These are phyloP conservation scores for Polydrusus pterygomalis DNA, from an alignment of 2,888 invertebrate genomes.

Conservation along the genomic window DNA sequence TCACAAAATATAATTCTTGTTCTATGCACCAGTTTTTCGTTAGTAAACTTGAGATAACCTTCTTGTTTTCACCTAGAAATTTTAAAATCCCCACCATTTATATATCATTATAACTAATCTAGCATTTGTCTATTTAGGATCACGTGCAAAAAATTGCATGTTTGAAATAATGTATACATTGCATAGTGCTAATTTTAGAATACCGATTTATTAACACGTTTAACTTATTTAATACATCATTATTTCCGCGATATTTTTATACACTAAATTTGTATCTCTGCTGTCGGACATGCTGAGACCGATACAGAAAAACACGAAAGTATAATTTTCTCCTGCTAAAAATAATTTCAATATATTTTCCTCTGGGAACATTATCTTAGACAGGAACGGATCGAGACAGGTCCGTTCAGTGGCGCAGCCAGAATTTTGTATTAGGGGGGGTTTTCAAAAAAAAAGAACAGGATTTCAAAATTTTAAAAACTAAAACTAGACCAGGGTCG, in stretches of 20 bases:
- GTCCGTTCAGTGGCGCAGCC: too few relatives aligned
- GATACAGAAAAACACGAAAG: neutral
- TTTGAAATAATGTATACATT: neutral
- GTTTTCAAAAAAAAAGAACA: too few relatives aligned
- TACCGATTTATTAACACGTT: neutral
- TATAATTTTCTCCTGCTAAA: conserved; percentile 8
- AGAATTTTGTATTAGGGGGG: too few relatives aligned
- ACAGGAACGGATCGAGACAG: neutral
- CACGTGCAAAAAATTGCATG: conserved; percentile 6
- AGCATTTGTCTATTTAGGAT: conserved; percentile 8
- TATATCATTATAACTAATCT: neutral
- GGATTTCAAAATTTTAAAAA: too few relatives aligned
- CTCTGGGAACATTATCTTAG: neutral
- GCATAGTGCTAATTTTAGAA: conserved; percentile 5
- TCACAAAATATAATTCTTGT: neutral
- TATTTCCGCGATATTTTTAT: neutral
- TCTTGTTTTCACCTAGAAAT: conserved; percentile 46
- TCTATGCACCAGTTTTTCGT: conserved; percentile 16
- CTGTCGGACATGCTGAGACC: neutral
- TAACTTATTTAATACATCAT: neutral
- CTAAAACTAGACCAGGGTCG: too few relatives aligned
- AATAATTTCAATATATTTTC: neutral
- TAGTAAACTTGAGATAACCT: conserved; percentile 45
- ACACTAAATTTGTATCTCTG: neutral
- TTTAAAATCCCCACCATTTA: conserved; percentile 53